Conservation (phyloP, 1,140 invertebrate genomes). For the Drosophila bocqueti region DNA sequence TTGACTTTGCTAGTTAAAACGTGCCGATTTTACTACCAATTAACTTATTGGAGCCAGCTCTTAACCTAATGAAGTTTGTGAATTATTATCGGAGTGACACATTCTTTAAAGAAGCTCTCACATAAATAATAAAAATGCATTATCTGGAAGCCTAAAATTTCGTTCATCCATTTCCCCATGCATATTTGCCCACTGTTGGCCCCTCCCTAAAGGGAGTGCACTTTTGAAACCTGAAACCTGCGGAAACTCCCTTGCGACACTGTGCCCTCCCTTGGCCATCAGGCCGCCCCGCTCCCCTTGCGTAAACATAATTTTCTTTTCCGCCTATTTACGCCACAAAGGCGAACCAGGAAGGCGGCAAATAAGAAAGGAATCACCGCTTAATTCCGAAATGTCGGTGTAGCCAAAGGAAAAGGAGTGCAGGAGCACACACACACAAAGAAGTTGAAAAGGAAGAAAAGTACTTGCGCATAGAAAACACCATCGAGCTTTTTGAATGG, state of each 20-base stretch:
- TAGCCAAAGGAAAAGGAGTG: conserved; percentile 44
- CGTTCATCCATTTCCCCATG: not conserved
- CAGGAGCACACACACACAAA: conserved; percentile 9
- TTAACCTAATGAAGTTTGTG: too few relatives aligned
- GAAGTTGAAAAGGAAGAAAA: conserved; percentile 10
- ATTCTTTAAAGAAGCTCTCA: too few relatives aligned
- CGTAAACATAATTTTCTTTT: conserved; percentile 84
- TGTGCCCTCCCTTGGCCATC: not conserved
- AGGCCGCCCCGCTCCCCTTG: conserved; percentile 36
- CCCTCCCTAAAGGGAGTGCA: not conserved
- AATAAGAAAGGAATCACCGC: conserved; percentile 59
- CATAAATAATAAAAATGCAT: too few relatives aligned
- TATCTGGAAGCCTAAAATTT: too few relatives aligned
- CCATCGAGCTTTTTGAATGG: conserved; percentile 41
- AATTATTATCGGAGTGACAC: too few relatives aligned
- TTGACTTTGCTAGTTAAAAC: not conserved
- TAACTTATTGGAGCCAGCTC: not conserved
- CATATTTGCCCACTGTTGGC: conserved; percentile 13
- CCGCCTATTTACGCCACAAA: conserved; percentile 79
- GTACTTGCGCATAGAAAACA: conserved; percentile 28
- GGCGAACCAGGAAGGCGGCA: conserved; percentile 52
- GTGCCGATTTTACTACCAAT: not conserved
- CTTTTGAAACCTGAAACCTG: conserved; percentile 35
- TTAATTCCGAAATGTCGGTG: conserved; percentile 67
- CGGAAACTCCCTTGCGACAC: conserved; percentile 35